Conservation (phyloP, 2,888 invertebrate genomes). For the Diabrotica balteata region DNA sequence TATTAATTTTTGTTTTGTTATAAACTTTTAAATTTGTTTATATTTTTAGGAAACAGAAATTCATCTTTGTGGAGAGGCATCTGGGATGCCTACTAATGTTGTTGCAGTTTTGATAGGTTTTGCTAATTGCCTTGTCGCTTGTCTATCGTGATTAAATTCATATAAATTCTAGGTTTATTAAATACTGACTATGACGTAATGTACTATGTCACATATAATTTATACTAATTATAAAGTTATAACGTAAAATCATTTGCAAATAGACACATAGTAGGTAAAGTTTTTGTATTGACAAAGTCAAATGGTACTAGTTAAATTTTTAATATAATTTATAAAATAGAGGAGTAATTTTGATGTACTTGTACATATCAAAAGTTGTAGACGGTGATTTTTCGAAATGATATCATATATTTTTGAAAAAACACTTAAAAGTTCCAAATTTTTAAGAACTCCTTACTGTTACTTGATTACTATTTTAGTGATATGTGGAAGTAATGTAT, state of each 20-base stretch:
- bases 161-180: constrained; percentile 37
- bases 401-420: constrained; percentile 42
- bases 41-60: constrained; percentile 70
- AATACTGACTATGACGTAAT: constrained; percentile 30
- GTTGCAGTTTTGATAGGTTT: constrained; percentile 45
- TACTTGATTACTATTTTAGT: too few relatives aligned
- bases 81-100: constrained; percentile 42
- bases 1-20: too few relatives aligned
- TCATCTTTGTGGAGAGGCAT: constrained; percentile 67
- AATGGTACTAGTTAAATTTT: constrained; percentile 56
- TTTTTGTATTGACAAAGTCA: constrained; percentile 44
- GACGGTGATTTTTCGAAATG: constrained; percentile 39
- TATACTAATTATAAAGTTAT: constrained; percentile 31
- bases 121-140: constrained; percentile 47
- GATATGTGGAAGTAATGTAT: background rate
- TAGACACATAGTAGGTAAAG: constrained; percentile 39
- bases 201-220: constrained; percentile 32
- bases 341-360: constrained; percentile 55
- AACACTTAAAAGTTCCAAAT: constrained; percentile 25
- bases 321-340: constrained; percentile 57
- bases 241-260: constrained; percentile 39
- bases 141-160: constrained; percentile 50
- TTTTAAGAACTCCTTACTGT: constrained; percentile 17
- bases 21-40: background rate
- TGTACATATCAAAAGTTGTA: constrained; percentile 48